Conservation (phyloP, 2,888 invertebrate species). For the Andrena flavipes region DNA sequence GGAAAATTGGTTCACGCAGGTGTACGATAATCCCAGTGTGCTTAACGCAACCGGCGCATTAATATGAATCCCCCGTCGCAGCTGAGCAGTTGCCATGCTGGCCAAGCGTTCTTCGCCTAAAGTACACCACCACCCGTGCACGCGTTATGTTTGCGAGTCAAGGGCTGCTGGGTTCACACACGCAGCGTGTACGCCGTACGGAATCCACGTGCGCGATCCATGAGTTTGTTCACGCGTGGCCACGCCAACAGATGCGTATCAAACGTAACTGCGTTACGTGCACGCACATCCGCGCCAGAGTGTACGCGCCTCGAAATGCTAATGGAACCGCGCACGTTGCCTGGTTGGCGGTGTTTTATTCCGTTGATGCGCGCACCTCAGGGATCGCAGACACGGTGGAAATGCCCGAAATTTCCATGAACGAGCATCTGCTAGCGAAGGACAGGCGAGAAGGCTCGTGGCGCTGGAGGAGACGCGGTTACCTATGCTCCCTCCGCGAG, state of each 20-base stretch:
- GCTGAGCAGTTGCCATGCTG: slow-evolving; percentile 3
- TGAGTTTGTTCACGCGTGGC: background rate
- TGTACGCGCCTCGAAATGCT: background rate
- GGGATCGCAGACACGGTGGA: background rate
- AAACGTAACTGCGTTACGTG: background rate
- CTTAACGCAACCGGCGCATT: slow-evolving; percentile 17
- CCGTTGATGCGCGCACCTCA: background rate
- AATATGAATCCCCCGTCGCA: slow-evolving; percentile 27
- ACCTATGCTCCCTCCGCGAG: slow-evolving; percentile 17
- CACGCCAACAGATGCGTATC: background rate
- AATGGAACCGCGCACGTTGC: background rate
- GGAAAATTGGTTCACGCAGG: slow-evolving; percentile 15
- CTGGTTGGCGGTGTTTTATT: slow-evolving; percentile 1
- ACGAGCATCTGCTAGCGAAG: background rate
- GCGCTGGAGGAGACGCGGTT: slow-evolving; percentile 1
- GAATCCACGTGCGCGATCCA: background rate
- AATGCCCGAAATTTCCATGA: slow-evolving; percentile 31
- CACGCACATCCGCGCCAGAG: background rate
- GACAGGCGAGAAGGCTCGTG: background rate
- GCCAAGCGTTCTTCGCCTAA: background rate
- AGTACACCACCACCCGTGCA: background rate
- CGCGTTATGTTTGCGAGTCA: slow-evolving; percentile 1
- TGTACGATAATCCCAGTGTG: slow-evolving; percentile 2
- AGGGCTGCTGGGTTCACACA: background rate
- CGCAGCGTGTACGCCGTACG: background rate